phyloP scores from a whole-genome alignment of 1,140 invertebrate genomes.

The Tetragonula clypearis region DNA sequence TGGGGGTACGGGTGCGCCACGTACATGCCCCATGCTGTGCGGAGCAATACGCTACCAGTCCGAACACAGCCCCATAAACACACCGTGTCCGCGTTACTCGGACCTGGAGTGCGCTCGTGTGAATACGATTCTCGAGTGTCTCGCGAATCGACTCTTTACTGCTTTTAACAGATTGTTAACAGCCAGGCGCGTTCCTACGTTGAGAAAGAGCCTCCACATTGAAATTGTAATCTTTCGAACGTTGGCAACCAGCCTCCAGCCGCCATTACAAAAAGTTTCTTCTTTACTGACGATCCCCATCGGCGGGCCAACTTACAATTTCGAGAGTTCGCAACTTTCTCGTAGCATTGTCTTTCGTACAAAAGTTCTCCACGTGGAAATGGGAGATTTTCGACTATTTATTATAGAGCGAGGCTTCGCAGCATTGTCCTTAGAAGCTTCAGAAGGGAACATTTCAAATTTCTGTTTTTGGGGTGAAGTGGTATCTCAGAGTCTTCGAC shows the following conservation, averaged over 20 bases:
- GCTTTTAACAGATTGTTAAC: conserved; percentile 71
- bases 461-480: too few relatives aligned
- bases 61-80: conserved; percentile 73
- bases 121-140: conserved; percentile 69
- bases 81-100: conserved; percentile 68
- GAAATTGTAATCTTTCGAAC: conserved; percentile 35
- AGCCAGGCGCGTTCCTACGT: conserved; percentile 34
- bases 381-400: too few relatives aligned
- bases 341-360: not conserved
- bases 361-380: too few relatives aligned
- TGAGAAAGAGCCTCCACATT: not conserved
- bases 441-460: too few relatives aligned
- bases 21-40: conserved; percentile 76
- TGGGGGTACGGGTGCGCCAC: conserved; percentile 75
- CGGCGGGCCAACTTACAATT: not conserved
- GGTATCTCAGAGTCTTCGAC: too few relatives aligned
- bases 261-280: not conserved
- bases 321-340: not conserved
- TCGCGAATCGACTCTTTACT: conserved; percentile 70
- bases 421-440: not conserved
- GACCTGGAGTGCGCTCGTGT: conserved; percentile 70
- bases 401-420: too few relatives aligned
- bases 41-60: conserved; percentile 76
- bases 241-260: conserved; percentile 11
- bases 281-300: not conserved